A percentile compares a stretch with the other conserved stretches of the same genome.
Evolutionary conservation across 2,888 invertebrate species (phyloP).

Genomic region (Dolomedes plantarius): DNA sequence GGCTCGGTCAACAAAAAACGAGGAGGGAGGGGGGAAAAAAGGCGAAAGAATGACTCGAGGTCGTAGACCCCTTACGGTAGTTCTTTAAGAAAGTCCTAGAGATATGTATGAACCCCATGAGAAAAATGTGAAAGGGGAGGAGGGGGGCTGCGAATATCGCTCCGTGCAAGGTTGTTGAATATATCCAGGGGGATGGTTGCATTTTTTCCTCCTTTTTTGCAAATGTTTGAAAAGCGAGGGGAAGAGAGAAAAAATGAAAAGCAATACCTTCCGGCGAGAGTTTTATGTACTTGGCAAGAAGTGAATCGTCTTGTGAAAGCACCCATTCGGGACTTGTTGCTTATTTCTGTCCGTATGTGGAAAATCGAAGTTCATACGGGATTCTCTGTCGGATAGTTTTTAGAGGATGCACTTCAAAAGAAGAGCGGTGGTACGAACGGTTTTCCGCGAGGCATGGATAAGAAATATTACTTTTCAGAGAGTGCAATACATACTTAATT

Average conservation of each 20-base stretch:
- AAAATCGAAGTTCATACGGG: not conserved
- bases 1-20: not conserved
- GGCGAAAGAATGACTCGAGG: not conserved
- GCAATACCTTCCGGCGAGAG: not conserved
- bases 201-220: not conserved
- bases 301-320: not conserved
- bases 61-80: not conserved
- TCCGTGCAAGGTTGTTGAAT: slow-evolving; percentile 7
- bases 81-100: not conserved
- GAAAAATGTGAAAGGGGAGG: not conserved
- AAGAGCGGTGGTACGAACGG: no score
- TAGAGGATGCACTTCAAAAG: no score
- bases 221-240: not conserved
- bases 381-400: no score
- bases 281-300: not conserved
- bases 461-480: no score
- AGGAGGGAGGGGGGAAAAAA: not conserved
- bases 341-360: not conserved
- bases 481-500: no score
- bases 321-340: not conserved
- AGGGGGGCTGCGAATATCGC: not conserved
- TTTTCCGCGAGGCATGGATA: no score
- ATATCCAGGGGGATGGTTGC: not conserved
- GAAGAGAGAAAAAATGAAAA: not conserved
- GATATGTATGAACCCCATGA: slow-evolving; percentile 8